Evolutionary conservation across 2,797 vertebrate species (phyloP), one percentile per base, ranked within the genome.

Genomic region (Sparidentex hasta): DNA sequence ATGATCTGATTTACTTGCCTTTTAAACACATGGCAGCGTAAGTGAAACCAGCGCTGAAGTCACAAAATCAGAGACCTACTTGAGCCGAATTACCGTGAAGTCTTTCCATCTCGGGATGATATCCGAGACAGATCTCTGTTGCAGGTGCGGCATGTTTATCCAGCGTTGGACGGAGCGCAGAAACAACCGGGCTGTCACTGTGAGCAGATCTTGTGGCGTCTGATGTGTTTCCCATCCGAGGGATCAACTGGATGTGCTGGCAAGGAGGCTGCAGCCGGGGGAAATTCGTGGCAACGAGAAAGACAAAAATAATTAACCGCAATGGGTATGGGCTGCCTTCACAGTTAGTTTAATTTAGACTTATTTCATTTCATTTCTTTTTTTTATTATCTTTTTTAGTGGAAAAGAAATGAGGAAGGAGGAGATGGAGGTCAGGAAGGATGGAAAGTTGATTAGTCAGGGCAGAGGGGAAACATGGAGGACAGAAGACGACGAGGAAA

Each of bases 161-260:
- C 86, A 80, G 83, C 78, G 82, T 79, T 56, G 71, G 76, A 78
- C 58, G 7, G 76, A 74, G 79, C 14, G 62, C 74, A 83, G 78
- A 77, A 83, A 50, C 44, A 20, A 38, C 76, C 8, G 23, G 72
- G 41, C 41, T 74, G 74, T 78, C 71, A 43, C 50, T 38, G 46
- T 46, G 72, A 70, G 47, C 38, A 64, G 74, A 71, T 78, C 74
- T 82, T 46, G 62, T 48, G 23, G 46, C 44, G 79, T 76, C 81
- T 87, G 87, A 90, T 90, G 81, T 48, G 25, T 88, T 90, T 85
- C 76, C 86, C 85, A 87, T 83, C 82, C 85, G 88, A 84, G 56
- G 74, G 23, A 77, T 58, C 5, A 23, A 72, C 65, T 65, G 62
- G 58, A 74, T 64, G 62, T 29, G 51, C 56, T 76, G 64, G 79